Percentiles rank a stretch among this genome's conserved stretches.
These are phyloP conservation scores for Prinia subflava DNA, from an alignment of 2,113 vertebrate species.

Conservation along the genomic window DNA sequence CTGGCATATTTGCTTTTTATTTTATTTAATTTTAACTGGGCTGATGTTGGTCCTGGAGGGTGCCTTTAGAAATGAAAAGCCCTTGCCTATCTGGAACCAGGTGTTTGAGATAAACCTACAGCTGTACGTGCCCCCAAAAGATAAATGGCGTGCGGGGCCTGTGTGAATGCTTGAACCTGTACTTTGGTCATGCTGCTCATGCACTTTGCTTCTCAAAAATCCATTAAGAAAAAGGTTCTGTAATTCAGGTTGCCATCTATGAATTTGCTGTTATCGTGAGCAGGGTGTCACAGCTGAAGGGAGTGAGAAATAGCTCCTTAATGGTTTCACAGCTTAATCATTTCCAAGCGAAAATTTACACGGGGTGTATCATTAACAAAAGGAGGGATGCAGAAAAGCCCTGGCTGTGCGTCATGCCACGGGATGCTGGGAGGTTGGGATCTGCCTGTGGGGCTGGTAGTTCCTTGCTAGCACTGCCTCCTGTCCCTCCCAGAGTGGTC, in stretches of 20 bases:
- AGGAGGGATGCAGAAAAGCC: neutral
- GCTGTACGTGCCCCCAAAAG: neutral
- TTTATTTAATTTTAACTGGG: neutral
- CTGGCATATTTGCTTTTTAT: neutral
- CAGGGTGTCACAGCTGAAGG: neutral
- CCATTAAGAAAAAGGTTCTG: neutral
- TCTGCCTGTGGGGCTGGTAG: neutral
- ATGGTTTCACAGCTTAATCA: neutral
- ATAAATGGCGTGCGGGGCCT: neutral
- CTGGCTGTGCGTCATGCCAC: neutral
- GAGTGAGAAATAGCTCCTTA: constrained; percentile 26
- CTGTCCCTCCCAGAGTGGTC: neutral
- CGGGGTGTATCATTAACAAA: neutral
- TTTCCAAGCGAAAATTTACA: constrained; percentile 10
- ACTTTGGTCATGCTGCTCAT: neutral
- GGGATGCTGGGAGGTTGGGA: neutral
- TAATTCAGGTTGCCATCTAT: neutral
- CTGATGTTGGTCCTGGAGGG: constrained; percentile 9
- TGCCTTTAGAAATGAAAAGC: neutral
- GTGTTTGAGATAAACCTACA: constrained; percentile 8
- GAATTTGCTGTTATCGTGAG: neutral
- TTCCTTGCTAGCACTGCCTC: neutral
- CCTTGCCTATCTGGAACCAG: neutral
- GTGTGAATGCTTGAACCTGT: neutral
- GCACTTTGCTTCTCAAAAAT: neutral